phyloP scores from a whole-genome alignment of 1,140 invertebrate genomes.

The Parasteatoda tepidariorum region DNA sequence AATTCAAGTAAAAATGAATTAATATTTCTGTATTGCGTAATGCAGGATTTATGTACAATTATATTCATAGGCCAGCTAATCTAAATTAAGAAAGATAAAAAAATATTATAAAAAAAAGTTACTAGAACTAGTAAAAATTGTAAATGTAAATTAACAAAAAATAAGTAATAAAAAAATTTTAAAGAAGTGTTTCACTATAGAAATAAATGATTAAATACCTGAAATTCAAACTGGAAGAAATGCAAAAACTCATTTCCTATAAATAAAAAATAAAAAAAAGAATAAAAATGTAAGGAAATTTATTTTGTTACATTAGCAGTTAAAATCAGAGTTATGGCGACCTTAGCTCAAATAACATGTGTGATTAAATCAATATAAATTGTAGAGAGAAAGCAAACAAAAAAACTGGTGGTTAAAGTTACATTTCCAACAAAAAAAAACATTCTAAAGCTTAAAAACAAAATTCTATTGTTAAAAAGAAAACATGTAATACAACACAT shows the following conservation, averaged over 20 bases:
- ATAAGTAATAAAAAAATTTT: not conserved
- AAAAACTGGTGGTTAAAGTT: no score
- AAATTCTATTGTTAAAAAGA: no score
- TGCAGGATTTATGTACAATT: conserved; percentile 34
- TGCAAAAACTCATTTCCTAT: conserved; percentile 21
- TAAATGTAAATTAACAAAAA: not conserved
- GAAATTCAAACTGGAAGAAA: conserved; percentile 30
- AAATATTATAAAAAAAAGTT: not conserved
- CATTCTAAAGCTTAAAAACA: no score
- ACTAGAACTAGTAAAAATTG: not conserved
- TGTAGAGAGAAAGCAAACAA: no score
- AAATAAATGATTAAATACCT: conserved; percentile 8
- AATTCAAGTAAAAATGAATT: conserved; percentile 25
- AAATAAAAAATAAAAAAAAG: not conserved
- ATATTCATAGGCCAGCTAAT: conserved; percentile 44
- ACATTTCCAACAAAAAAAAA: no score
- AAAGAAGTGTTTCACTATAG: not conserved
- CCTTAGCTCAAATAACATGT: no score
- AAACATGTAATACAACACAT: no score
- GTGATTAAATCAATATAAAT: no score
- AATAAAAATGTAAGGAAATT: not conserved
- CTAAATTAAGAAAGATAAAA: not conserved
- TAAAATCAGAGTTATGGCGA: no score
- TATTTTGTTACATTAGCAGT: no score
- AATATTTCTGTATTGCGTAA: conserved; percentile 20